A percentile compares a stretch with the other conserved stretches of the same genome.
Conservation (phyloP, 35 echinoderm and acorn worm species). For the Apostichopus parvimensis region DNA sequence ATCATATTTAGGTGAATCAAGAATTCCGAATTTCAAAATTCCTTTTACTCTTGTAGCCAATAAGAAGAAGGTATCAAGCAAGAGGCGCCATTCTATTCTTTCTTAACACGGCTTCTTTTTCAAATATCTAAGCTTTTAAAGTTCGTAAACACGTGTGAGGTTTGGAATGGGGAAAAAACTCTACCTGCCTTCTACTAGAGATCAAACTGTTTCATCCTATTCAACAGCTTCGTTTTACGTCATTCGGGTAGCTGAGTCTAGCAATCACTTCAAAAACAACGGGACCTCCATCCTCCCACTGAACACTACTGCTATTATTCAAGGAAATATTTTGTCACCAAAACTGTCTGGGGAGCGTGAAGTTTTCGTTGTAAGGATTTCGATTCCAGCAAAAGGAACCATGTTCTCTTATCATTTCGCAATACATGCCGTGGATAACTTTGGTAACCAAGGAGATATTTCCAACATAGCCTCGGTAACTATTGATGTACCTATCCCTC, state of each 20-base stretch:
- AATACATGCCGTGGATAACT: neutral
- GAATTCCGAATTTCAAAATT: too few species aligned
- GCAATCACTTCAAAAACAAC: neutral
- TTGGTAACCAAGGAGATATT: neutral
- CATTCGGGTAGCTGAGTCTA: neutral
- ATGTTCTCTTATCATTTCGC: neutral
- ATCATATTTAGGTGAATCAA: too few species aligned
- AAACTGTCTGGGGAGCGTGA: neutral
- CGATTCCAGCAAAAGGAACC: neutral
- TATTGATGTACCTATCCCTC: neutral
- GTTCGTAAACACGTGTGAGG: too few species aligned
- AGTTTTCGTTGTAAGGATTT: neutral
- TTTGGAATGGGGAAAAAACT: too few species aligned
- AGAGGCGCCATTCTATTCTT: too few species aligned
- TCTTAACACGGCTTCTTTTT: too few species aligned
- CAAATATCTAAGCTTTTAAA: too few species aligned
- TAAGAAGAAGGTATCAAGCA: too few species aligned
- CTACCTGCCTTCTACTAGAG: too few species aligned
- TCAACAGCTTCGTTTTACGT: conserved; percentile 14
- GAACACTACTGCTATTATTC: neutral
- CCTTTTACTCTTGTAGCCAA: too few species aligned
- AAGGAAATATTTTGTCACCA: neutral
- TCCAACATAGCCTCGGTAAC: neutral
- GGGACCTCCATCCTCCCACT: neutral
- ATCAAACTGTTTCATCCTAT: neutral